Conservation (phyloP, 2,797 vertebrate species). For the Masticophis lateralis region DNA sequence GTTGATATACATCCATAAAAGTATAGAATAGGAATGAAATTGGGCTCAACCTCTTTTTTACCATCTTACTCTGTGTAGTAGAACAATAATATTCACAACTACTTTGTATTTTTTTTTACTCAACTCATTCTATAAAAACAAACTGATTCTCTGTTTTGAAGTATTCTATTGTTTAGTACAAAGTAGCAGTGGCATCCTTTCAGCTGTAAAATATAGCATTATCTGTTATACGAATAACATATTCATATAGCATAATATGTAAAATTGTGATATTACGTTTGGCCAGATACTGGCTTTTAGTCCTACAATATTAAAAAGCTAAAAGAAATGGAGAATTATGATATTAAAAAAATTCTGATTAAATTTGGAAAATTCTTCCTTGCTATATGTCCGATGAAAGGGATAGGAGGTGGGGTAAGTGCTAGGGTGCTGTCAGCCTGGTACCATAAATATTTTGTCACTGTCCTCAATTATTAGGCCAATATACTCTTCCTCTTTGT, state of each 20-base stretch:
- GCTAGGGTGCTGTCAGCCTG: background rate
- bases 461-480: slow-evolving; percentile 28
- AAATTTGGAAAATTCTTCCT: background rate
- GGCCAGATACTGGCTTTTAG: background rate
- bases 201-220: background rate
- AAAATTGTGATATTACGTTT: background rate
- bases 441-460: slow-evolving; percentile 31
- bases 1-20: background rate
- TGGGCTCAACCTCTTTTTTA: background rate
- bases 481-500: slow-evolving; percentile 13
- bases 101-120: background rate
- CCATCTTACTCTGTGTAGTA: too few relatives aligned
- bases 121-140: background rate
- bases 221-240: background rate
- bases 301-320: background rate
- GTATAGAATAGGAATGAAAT: background rate
- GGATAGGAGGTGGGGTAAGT: too few relatives aligned
- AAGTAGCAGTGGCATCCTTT: background rate
- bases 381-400: background rate
- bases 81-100: background rate
- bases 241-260: background rate
- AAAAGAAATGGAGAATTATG: slow-evolving; percentile 4
- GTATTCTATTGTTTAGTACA: background rate
- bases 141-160: background rate
- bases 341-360: background rate